Evolutionary conservation across 1,140 invertebrate species (phyloP), one percentile per base, ranked within the genome.

Genomic region (Melanaphis sacchari): DNA sequence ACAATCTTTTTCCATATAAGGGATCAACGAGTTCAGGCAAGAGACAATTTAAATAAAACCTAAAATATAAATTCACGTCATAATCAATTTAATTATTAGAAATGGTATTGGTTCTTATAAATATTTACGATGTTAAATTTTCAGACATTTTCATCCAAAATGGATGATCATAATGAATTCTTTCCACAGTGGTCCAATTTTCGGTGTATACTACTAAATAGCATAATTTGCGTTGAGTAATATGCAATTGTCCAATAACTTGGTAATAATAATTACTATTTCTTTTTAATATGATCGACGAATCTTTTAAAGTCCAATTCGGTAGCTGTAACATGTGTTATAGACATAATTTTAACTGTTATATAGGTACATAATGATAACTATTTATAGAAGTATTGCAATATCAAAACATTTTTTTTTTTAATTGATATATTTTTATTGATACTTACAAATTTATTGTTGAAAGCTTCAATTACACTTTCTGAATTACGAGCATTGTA

Each of bases 241-340:
- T 89, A 21, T 49, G 88, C 21, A 89, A 3, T 38, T 46, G n/a
- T 38, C 88, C 88, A 9, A 89, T 89, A 89, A 89, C 7, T 52
- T 89, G 88, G n/a, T 54, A 89, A 38, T 54, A 89, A 52, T 89
- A 89, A 38, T 89, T 89, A 54, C 21, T 46, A 22, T 89, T 52
- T 26, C 36, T 11, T 40, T 89, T 89, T 36, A 89, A 1, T 89
- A 8, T 36, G 0, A 89, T 89, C 21, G n/a, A 36, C 38, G 26
- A n/a, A 54, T 89, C 46, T 54, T 89, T 38, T 8, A 52, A 54
- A 9, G 7, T 36, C 43, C 88, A 89, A 52, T 89, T 49, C 38
- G 26, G 88, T 52, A 52, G 46, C 88, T 89, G 21, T 82, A 82
- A 40, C 15, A 22, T 82, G 21, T 82, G n/a, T n/a, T n/a, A n/a